phyloP scores from a whole-genome alignment of 2,113 vertebrate genomes.

The Bostrychus sinensis region DNA sequence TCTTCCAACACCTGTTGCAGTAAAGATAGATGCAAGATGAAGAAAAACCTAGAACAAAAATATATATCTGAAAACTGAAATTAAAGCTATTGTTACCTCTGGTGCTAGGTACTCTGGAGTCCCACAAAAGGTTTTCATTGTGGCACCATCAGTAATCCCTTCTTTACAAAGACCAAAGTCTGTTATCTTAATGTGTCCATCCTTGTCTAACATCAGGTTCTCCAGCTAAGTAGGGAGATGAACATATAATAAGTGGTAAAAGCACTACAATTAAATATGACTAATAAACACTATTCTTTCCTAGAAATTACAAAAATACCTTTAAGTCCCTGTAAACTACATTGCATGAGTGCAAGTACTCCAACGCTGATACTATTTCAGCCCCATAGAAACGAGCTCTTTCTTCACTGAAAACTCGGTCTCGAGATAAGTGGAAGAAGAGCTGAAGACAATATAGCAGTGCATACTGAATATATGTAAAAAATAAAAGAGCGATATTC shows the following conservation, averaged over 20 bases:
- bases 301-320: constrained; percentile 66
- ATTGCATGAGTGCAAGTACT: constrained; percentile 92
- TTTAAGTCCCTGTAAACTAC: constrained; percentile 96
- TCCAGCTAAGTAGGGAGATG: constrained; percentile 83
- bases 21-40: neutral
- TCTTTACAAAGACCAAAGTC: constrained; percentile 98
- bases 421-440: constrained; percentile 93
- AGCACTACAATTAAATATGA: neutral
- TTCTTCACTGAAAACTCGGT: constrained; percentile 92
- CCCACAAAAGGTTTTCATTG: constrained; percentile 99
- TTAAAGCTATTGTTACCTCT: constrained; percentile 80
- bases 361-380: constrained; percentile 93
- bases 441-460: constrained; percentile 74
- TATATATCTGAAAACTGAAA: too few species aligned
- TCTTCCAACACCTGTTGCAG: constrained; percentile 91
- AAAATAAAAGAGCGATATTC: too few species aligned
- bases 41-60: too few species aligned
- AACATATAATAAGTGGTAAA: neutral
- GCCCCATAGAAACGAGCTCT: constrained; percentile 93
- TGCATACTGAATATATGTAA: neutral
- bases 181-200: constrained; percentile 97
- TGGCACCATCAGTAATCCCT: constrained; percentile 96
- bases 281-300: too few species aligned
- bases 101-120: constrained; percentile 97
- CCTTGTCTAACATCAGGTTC: constrained; percentile 98